Base-by-base conservation (phyloP, 2,888 invertebrate species). In the Sesia apiformis region DNA sequence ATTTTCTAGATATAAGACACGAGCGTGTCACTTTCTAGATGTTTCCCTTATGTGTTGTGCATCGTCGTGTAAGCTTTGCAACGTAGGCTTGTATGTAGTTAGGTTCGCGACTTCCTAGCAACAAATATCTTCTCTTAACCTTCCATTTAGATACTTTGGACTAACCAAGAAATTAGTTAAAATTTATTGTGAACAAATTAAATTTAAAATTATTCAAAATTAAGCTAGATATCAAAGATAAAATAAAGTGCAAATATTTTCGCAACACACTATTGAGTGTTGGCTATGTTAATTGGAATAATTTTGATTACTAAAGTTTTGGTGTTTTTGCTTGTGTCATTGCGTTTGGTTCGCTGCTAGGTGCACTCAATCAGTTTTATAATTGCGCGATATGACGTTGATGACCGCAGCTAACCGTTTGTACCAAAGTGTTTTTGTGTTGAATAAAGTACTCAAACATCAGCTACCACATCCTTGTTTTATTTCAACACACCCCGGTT, bases 361-460 rank as follows among this genome's bases (percentile, higher is more conserved):
- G 68, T 64, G 68, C 66, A 67, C 71, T 68, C 67, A 64, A 70
- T 75, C 66, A 63, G 66, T 73, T 66, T 66, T 67, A 66, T 72
- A 70, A 73, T 72, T 67, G 69, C 66, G 77, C 74, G 71, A 74
- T 72, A 72, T 66, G 66, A 77, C 72, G 76, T 74, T 72, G 82
- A 82, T 80, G 72, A 78, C 75, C 76, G 78, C 85, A 81, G 80
- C 81, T 81, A 84, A 86, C 81, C 78, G 78, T 86, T 84, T 88
- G 88, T 90, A 90, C 90, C 90, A 90, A 90, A 90, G 90, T 88
- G 87, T 89, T 90, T 84, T 88, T 90, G 87, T 89, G 83, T 88
- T 89, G 79, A 90, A 90, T 89, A 87, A 87, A 90, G 77, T 88
- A 90, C 80, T 85, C 85, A 84, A 86, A 83, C 78, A 78, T 86